Evolutionary conservation across 23 tunicate species (phyloP), one percentile per base, ranked within the genome.

Genomic region (Trididemnum nubilum): DNA sequence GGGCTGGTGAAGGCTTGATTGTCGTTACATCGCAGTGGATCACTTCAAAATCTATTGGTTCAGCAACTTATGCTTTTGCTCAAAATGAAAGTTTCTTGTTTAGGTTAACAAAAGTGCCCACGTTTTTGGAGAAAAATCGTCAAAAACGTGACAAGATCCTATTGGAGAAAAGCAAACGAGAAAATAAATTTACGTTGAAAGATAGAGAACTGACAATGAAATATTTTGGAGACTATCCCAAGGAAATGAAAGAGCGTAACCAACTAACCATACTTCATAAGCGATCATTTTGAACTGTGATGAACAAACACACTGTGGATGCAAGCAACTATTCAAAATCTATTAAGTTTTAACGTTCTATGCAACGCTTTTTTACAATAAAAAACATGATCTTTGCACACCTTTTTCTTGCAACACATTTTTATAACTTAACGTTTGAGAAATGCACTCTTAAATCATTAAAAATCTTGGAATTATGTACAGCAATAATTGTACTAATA

Each of bases 41-140:
- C n/a, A n/a, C n/a, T n/a, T n/a, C n/a, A n/a, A n/a, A n/a, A n/a
- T n/a, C n/a, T n/a, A n/a, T n/a, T n/a, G n/a, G n/a, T n/a, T n/a
- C n/a, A n/a, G n/a, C n/a, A n/a, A n/a, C n/a, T n/a, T n/a, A n/a
- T n/a, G n/a, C n/a, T n/a, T n/a, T n/a, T n/a, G n/a, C n/a, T n/a
- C n/a, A n/a, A n/a, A n/a, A n/a, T n/a, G n/a, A n/a, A n/a, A n/a
- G n/a, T n/a, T n/a, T n/a, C n/a, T n/a, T n/a, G n/a, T n/a, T n/a
- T n/a, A 73, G 79, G 60, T 21, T 30, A n/a, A 19, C 79, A 15
- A 80, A 65, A 24, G 64, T 36, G 26, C 33, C 73, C 31, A 73
- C 89, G 1, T 85, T 85, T 49, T 58, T 65, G 82, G 89, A 85
- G 51, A 85, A 85, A 64, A 85, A 85, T 27, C 82, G 89, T 4